phyloP scores from a whole-genome alignment of 2,113 vertebrate species.

The Xenopus borealis region DNA sequence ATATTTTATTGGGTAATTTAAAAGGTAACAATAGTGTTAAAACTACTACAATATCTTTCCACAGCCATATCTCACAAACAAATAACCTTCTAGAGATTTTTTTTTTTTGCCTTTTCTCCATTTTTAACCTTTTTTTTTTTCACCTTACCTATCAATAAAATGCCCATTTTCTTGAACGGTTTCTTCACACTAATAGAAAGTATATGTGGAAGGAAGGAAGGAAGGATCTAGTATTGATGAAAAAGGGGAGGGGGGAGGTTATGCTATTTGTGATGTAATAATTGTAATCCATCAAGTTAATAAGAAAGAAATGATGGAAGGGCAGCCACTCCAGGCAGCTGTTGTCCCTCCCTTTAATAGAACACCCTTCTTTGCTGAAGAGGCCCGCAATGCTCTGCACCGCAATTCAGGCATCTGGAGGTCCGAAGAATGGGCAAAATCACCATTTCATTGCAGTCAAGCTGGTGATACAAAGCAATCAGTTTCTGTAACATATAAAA shows the following conservation, averaged over 20 bases:
- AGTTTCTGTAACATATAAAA: slow-evolving; percentile 87
- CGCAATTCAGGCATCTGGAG: slow-evolving; percentile 24
- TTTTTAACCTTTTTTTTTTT: slow-evolving; percentile 72
- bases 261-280: slow-evolving; percentile 66
- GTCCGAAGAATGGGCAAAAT: slow-evolving; percentile 47
- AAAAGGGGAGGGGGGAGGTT: slow-evolving; percentile 61
- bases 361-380: slow-evolving; percentile 22
- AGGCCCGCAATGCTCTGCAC: slow-evolving; percentile 40
- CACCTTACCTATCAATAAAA: slow-evolving; percentile 84
- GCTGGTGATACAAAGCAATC: slow-evolving; percentile 82
- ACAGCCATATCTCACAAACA: slow-evolving; percentile 94
- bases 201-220: slow-evolving; percentile 82
- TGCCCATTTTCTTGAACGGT: slow-evolving; percentile 77
- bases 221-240: slow-evolving; percentile 82
- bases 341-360: slow-evolving; percentile 57
- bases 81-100: slow-evolving; percentile 72
- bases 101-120: slow-evolving; percentile 58
- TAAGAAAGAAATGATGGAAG: slow-evolving; percentile 68
- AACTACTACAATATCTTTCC: slow-evolving; percentile 97
- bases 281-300: slow-evolving; percentile 76
- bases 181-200: slow-evolving; percentile 94
- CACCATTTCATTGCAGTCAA: slow-evolving; percentile 74
- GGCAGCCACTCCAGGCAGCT: slow-evolving; percentile 90
- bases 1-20: slow-evolving; percentile 99
- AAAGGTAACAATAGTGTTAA: slow-evolving; percentile 99